Percentiles rank a stretch among this genome's conserved stretches.
Evolutionary conservation across 2,797 vertebrate species (phyloP).

Genomic region (Sparidentex hasta): DNA sequence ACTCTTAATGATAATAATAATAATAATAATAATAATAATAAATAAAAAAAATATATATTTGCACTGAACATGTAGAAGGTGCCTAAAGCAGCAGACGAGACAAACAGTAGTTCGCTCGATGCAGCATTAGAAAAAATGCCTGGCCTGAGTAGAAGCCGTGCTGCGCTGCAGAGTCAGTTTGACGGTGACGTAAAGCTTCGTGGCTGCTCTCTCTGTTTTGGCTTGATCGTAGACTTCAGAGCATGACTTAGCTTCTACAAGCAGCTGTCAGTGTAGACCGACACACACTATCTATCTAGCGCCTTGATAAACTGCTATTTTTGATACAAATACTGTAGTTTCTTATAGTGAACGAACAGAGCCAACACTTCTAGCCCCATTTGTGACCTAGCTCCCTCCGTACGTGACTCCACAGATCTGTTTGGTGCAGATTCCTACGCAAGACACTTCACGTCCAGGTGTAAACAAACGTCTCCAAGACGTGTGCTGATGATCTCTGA

Average conservation of each 20-base stretch:
- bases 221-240: constrained; percentile 49
- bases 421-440: not conserved
- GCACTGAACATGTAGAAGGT: constrained; percentile 63
- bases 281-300: constrained; percentile 12
- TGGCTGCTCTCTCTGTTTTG: constrained; percentile 38
- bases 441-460: no score
- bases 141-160: constrained; percentile 42
- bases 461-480: no score
- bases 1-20: no score
- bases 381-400: not conserved
- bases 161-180: constrained; percentile 20
- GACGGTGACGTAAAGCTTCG: constrained; percentile 10
- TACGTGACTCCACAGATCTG: not conserved
- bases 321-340: constrained; percentile 68
- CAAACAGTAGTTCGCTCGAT: not conserved
- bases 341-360: constrained; percentile 53
- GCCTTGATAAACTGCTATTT: constrained; percentile 61
- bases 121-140: constrained; percentile 60
- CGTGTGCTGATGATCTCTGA: no score
- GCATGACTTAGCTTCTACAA: constrained; percentile 62
- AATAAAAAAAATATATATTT: no score
- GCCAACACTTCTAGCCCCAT: not conserved
- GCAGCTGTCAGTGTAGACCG: constrained; percentile 29
- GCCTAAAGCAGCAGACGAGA: constrained; percentile 13
- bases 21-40: no score